Base-by-base conservation (phyloP, 1,140 invertebrate species). In the Sminthurides bifidus region DNA sequence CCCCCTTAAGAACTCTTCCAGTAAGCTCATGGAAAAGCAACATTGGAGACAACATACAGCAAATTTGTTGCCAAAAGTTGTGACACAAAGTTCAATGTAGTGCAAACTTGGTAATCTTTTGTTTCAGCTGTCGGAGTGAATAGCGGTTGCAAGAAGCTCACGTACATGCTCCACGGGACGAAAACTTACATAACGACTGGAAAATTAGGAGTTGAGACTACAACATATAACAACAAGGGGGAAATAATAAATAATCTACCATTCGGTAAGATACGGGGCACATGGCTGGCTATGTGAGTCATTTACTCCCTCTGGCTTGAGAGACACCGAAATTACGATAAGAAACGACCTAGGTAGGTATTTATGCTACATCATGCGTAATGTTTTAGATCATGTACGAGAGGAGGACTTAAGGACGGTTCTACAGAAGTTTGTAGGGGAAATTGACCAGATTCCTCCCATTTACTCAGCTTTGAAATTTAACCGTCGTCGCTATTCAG, bases 221-320 rank as follows among this genome's bases (percentile, higher is more conserved):
- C 65, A 52, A 68, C 67, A 0, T 68, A 63, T 49, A 67, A 68
- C 52, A 62, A 66, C 26, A 55, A 49, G 17, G 65, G 65, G 30
- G 38, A 45, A 48, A 51, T 65, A 17, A 65, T 41, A 8, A 50
- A 60, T 53, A 57, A 63, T 51, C 40, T 50, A 1, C 54, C 54
- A 0, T 68, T 63, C 43, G 40, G 66, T 67, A 60, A 48, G 6
- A 37, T 10, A 35, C 33, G 33, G 33, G 10, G 10, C n/a, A 10
- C n/a, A 35, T 14, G 21, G 40, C 6, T 43, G 40, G 17, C 6
- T 43, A 8, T 43, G 10, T 14, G 14, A 43, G 14, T 44, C 10
- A 10, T 44, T 44, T 44, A 44, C 17, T 44, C 12, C 17, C 21
- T 14, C 41, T 44, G 14, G 6, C 8, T 21, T 14, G 8, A 10